phyloP scores from a whole-genome alignment of 64 coral and sea anemone genomes.

The Trachythela sp. region DNA sequence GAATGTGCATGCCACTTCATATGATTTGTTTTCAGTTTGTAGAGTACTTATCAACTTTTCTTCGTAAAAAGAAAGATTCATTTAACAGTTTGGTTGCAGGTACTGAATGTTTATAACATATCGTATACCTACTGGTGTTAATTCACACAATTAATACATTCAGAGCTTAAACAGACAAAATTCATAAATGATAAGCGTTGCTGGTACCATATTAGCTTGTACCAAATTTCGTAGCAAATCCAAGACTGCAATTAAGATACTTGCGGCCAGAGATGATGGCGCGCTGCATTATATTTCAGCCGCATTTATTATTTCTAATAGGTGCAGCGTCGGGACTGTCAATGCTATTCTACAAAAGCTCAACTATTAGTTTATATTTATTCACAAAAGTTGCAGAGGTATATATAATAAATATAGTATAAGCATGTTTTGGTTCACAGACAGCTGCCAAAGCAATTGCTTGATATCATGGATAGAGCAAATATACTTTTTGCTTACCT shows the following conservation, averaged over 20 bases:
- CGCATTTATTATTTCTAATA: slow-evolving; percentile 10
- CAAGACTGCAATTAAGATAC: too few relatives aligned
- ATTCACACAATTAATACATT: neutral
- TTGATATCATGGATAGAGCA: too few relatives aligned
- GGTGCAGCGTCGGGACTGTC: slow-evolving; percentile 80
- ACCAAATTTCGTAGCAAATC: too few relatives aligned
- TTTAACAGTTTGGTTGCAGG: slow-evolving; percentile 75
- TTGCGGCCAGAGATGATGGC: too few relatives aligned
- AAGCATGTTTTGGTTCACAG: neutral
- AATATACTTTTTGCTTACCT: too few relatives aligned
- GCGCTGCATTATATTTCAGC: neutral
- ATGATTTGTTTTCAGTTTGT: too few relatives aligned
- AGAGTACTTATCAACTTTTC: slow-evolving; percentile 52
- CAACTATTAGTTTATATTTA: slow-evolving; percentile 79
- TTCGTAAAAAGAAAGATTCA: slow-evolving; percentile 72
- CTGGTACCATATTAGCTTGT: too few relatives aligned
- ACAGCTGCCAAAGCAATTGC: neutral
- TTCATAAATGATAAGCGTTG: too few relatives aligned
- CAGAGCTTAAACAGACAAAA: neutral
- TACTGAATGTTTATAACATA: neutral
- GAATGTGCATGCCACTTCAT: too few relatives aligned
- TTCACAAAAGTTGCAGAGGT: slow-evolving; percentile 79
- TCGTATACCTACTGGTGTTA: neutral
- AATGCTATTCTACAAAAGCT: slow-evolving; percentile 83
- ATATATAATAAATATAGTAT: neutral